These are phyloP conservation scores for Lordiphosa clarofinis DNA, from an alignment of 1,140 invertebrate species.

Conservation along the genomic window DNA sequence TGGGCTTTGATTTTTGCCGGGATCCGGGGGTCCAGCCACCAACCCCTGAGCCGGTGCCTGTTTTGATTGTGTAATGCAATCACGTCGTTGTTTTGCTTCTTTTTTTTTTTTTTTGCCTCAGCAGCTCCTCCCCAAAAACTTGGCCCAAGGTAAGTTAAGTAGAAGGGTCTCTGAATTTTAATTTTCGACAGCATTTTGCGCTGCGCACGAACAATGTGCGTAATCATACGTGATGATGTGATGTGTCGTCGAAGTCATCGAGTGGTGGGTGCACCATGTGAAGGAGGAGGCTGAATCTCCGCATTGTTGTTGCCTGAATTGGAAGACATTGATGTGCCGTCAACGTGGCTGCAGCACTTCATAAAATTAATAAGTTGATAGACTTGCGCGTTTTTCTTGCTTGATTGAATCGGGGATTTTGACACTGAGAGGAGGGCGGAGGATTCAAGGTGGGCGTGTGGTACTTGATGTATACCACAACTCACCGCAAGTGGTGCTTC, in stretches of 20 bases:
- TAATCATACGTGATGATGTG: slow-evolving; percentile 79
- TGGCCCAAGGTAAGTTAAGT: slow-evolving; percentile 69
- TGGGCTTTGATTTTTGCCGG: slow-evolving; percentile 63
- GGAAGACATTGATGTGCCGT: slow-evolving; percentile 69
- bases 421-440: slow-evolving; percentile 5
- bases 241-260: slow-evolving; percentile 33
- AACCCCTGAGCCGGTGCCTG: slow-evolving; percentile 42
- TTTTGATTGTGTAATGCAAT: slow-evolving; percentile 79
- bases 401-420: slow-evolving; percentile 46
- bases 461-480: slow-evolving; percentile 31
- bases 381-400: slow-evolving; percentile 52
- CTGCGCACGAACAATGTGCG: slow-evolving; percentile 78
- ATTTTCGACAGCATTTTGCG: slow-evolving; percentile 76
- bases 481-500: slow-evolving; percentile 27
- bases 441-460: slow-evolving; percentile 20
- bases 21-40: slow-evolving; percentile 20
- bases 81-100: slow-evolving; percentile 74
- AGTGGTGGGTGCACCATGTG: slow-evolving; percentile 30
- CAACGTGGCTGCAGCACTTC: slow-evolving; percentile 55
- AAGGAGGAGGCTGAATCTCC: slow-evolving; percentile 24
- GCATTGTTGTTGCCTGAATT: slow-evolving; percentile 57
- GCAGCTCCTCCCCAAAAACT: slow-evolving; percentile 16
- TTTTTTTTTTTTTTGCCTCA: slow-evolving; percentile 1
- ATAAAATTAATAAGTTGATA: slow-evolving; percentile 79
- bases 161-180: slow-evolving; percentile 77